A percentile compares a stretch with the other conserved stretches of the same genome.
Evolutionary conservation across 2,888 invertebrate genomes (phyloP).

Genomic region (Drosophila emarginata): DNA sequence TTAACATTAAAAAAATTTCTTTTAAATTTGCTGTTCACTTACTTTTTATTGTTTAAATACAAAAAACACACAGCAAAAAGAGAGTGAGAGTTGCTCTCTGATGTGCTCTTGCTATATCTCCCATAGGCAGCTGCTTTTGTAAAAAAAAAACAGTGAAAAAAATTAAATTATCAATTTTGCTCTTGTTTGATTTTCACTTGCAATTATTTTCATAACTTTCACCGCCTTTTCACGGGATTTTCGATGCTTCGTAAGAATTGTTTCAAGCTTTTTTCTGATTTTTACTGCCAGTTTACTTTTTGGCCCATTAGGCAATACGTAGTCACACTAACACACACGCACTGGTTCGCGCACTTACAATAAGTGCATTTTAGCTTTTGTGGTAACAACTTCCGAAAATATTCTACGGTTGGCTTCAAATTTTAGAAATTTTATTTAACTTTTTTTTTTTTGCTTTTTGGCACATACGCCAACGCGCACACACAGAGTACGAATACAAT

Average conservation of each 20-base stretch:
- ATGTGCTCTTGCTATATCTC: neutral
- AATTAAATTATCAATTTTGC: constrained; percentile 25
- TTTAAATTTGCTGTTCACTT: constrained; percentile 1
- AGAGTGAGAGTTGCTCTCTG: constrained; percentile 15
- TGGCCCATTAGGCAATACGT: constrained; percentile 58
- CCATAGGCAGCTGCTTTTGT: constrained; percentile 37
- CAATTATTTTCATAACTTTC: constrained; percentile 57
- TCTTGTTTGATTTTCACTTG: constrained; percentile 57
- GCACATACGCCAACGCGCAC: neutral
- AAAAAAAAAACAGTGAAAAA: constrained; percentile 38
- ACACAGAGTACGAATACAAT: neutral
- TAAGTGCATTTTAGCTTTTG: constrained; percentile 10
- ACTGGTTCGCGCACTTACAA: constrained; percentile 27
- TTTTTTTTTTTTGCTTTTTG: constrained; percentile 3
- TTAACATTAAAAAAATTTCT: constrained; percentile 27
- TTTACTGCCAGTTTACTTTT: constrained; percentile 49
- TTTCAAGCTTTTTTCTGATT: constrained; percentile 25
- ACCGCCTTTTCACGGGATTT: constrained; percentile 68
- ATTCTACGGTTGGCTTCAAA: neutral
- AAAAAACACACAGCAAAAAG: constrained; percentile 3
- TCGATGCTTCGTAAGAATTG: constrained; percentile 31
- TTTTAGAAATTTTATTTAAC: neutral
- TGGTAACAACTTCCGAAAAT: neutral
- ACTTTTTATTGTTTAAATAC: constrained; percentile 15
- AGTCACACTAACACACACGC: constrained; percentile 36